These are phyloP conservation scores for Hypsibius dujardini DNA, from an alignment of 1,140 invertebrate species.

Conservation along the genomic window DNA sequence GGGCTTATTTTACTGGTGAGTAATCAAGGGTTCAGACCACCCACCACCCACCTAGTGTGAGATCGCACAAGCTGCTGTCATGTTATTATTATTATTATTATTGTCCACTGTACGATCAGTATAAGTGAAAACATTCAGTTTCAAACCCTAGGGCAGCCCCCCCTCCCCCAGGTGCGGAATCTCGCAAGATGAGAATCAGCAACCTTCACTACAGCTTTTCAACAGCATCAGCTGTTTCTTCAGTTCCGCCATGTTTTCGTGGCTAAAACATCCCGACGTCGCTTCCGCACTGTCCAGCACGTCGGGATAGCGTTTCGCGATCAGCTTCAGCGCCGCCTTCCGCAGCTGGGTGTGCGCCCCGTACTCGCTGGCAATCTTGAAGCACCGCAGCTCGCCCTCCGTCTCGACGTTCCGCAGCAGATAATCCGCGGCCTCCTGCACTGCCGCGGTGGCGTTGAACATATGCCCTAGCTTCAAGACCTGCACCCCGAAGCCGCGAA, in stretches of 20 bases:
- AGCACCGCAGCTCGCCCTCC: not conserved
- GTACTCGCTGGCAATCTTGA: constrained; percentile 1
- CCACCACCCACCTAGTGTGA: too few relatives aligned
- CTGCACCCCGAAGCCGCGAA: not conserved
- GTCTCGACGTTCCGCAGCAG: not conserved
- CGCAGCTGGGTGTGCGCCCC: not conserved
- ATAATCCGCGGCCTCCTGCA: not conserved
- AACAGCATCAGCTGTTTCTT: constrained; percentile 1
- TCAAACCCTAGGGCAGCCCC: too few relatives aligned
- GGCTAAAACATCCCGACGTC: not conserved
- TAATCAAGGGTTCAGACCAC: too few relatives aligned
- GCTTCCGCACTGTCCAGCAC: not conserved
- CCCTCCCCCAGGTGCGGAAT: too few relatives aligned
- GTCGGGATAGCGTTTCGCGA: not conserved
- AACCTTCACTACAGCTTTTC: not conserved
- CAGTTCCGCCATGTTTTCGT: not conserved
- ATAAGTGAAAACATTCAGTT: too few relatives aligned
- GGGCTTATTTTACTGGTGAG: too few relatives aligned
- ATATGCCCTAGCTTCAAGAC: not conserved
- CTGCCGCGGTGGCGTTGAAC: not conserved
- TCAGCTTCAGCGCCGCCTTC: not conserved
- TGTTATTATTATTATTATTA: too few relatives aligned
- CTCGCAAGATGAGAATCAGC: too few relatives aligned
- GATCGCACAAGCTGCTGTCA: too few relatives aligned
- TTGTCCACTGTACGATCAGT: too few relatives aligned